Conservation (phyloP, 1,140 invertebrate species). For the Drosophila gunungcola region DNA sequence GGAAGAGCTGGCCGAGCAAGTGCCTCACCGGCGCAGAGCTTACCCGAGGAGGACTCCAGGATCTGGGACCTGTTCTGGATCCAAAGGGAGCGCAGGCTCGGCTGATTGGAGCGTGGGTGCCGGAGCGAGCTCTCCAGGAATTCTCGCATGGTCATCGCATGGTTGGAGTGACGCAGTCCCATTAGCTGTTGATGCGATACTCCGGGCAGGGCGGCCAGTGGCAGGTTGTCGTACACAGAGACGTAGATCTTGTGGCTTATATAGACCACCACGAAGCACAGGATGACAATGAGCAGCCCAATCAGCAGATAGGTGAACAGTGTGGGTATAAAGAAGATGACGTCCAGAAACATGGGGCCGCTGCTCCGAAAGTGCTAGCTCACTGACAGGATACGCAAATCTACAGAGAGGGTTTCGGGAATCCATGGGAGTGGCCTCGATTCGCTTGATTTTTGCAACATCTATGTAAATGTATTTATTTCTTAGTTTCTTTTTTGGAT, state of each 20-base stretch:
- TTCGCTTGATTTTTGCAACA: conserved; percentile 70
- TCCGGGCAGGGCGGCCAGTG: conserved; percentile 45
- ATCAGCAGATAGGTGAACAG: conserved; percentile 78
- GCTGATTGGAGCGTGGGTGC: conserved; percentile 13
- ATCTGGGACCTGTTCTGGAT: conserved; percentile 49
- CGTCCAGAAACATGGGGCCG: conserved; percentile 73
- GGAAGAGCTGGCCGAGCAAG: neutral
- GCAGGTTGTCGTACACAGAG: conserved; percentile 76
- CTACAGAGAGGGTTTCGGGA: conserved; percentile 16
- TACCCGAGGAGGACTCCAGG: conserved; percentile 55
- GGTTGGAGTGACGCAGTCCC: conserved; percentile 11
- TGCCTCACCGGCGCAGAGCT: conserved; percentile 8
- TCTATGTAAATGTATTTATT: conserved; percentile 84
- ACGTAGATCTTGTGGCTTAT: conserved; percentile 80
- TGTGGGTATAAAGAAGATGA: conserved; percentile 77
- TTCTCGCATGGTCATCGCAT: conserved; percentile 27
- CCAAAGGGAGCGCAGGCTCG: conserved; percentile 54
- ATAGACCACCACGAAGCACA: conserved; percentile 81
- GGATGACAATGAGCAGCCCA: conserved; percentile 70
- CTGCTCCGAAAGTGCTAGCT: conserved; percentile 21
- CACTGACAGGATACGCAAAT: conserved; percentile 28
- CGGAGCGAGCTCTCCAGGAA: conserved; percentile 15
- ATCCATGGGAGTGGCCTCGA: conserved; percentile 21
- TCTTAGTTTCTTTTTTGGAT: conserved; percentile 51
- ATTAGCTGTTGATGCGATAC: conserved; percentile 4